Conservation (phyloP, 2,888 invertebrate species). For the Dysmachus trigonus region DNA sequence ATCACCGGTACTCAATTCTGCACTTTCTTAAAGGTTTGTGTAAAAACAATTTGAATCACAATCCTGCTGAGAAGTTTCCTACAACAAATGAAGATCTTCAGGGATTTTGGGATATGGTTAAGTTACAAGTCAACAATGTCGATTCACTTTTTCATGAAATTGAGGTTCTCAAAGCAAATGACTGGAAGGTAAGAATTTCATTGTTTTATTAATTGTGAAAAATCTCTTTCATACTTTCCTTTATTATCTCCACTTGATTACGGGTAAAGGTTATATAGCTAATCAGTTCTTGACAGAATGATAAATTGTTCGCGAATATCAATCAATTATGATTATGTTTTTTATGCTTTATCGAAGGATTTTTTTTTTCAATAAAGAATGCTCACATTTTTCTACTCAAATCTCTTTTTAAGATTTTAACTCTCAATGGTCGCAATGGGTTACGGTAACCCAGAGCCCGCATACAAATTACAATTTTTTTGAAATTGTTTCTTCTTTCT, state of each 20-base stretch:
- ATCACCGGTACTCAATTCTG: background rate
- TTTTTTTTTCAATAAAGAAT: background rate
- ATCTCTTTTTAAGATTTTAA: background rate
- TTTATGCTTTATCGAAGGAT: background rate
- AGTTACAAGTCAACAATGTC: constrained; percentile 88
- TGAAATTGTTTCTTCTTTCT: too few relatives aligned
- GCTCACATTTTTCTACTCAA: background rate
- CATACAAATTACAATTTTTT: too few relatives aligned
- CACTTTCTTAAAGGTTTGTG: constrained; percentile 67
- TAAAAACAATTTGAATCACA: constrained; percentile 73
- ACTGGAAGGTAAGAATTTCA: constrained; percentile 70
- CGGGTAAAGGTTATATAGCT: background rate
- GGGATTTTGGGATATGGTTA: constrained; percentile 98
- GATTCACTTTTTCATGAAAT: constrained; percentile 80
- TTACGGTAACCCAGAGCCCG: too few relatives aligned
- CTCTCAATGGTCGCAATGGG: too few relatives aligned
- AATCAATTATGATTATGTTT: background rate
- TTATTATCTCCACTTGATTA: background rate
- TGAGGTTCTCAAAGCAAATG: constrained; percentile 69
- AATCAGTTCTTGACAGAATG: background rate
- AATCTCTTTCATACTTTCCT: background rate
- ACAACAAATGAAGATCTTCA: constrained; percentile 90
- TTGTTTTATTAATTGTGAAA: background rate
- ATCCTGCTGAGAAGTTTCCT: constrained; percentile 82
- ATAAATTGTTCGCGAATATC: background rate